Evolutionary conservation across 92 coral and sea anemone species (phyloP), one percentile per base, ranked within the genome.

Genomic region (Epizoanthus illoricatus): DNA sequence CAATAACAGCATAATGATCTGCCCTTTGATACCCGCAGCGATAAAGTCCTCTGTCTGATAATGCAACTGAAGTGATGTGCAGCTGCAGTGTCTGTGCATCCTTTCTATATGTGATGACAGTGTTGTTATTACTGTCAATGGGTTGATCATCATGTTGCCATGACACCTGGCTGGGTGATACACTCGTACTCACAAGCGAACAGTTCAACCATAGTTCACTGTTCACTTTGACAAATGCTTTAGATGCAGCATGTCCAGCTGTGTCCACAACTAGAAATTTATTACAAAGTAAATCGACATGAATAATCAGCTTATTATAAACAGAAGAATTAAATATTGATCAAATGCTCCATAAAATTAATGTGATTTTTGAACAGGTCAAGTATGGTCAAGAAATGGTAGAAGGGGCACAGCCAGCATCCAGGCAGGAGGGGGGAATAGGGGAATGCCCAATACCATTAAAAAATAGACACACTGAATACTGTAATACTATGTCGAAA

Each of bases 131-230:
- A 55, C 24, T 19, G 59, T 10, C 40, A 12, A 78, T 7, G 7
- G 43, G 61, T 21, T 45, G 82, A 63, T 78, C 11, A 13, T 63
- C 65, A 7, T 19, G 66, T 42, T 78, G 54, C 82, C 82, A 78
- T 9, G 20, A 63, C 19, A 63, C 59, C 28, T 8, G 71, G 13
- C 5, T 13, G 13, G 60, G 60, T 7, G 43, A 20, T 5, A 42
- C 3, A 63, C 17, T 63, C 16, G 55, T 45, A 41, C 40, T 63
- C 13, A 24, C 11, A 21, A 78, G 82, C 5, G 82, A 61, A 47
- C 82, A 78, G 66, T 41, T 78, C 55, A 78, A 78, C 71, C 41
- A 63, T 4, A 78, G 61, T 43, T 59, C 45, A 15, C 59, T 63
- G 71, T 43, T 78, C 21, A 78, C 71, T 63, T 63, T 63, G 1